Conservation (phyloP, 1,140 invertebrate genomes). For the Chymomyza costata region DNA sequence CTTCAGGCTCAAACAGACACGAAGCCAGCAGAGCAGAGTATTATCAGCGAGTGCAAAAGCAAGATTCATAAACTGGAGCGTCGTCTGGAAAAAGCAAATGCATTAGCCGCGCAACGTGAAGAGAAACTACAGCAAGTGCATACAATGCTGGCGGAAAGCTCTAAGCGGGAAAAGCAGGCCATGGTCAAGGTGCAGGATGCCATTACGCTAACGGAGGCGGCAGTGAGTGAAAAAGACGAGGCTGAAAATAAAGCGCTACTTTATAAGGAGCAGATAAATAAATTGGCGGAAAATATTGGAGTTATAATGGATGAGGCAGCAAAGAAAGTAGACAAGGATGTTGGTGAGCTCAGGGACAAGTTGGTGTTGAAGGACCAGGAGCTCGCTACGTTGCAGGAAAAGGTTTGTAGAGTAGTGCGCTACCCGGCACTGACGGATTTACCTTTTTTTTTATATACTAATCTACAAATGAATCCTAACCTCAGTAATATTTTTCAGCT, state of each 20-base stretch:
- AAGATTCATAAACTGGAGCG: constrained; percentile 39
- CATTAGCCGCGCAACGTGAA: too few species aligned
- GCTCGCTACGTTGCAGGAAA: constrained; percentile 57
- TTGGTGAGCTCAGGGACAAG: constrained; percentile 77
- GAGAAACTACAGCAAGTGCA: constrained; percentile 18
- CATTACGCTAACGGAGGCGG: constrained; percentile 76
- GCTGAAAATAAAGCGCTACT: constrained; percentile 53
- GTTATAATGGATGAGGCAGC: constrained; percentile 79
- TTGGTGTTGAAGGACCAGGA: constrained; percentile 77
- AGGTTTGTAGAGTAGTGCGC: constrained; percentile 50
- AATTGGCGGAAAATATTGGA: constrained; percentile 54
- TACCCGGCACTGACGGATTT: too few species aligned
- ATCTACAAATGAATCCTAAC: too few species aligned
- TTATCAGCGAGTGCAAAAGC: background rate
- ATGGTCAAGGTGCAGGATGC: constrained; percentile 75
- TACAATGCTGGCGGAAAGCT: constrained; percentile 28
- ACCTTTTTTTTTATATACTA: background rate
- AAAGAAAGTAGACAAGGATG: constrained; percentile 78
- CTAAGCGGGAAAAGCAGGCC: constrained; percentile 33
- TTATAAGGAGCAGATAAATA: constrained; percentile 51
- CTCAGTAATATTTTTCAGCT: background rate
- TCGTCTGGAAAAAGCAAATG: constrained; percentile 39
- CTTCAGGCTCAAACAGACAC: constrained; percentile 1
- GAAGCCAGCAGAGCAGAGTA: too few species aligned
- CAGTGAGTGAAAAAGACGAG: constrained; percentile 75